phyloP scores from a whole-genome alignment of 2,113 vertebrate species.

The Panthera uncia region DNA sequence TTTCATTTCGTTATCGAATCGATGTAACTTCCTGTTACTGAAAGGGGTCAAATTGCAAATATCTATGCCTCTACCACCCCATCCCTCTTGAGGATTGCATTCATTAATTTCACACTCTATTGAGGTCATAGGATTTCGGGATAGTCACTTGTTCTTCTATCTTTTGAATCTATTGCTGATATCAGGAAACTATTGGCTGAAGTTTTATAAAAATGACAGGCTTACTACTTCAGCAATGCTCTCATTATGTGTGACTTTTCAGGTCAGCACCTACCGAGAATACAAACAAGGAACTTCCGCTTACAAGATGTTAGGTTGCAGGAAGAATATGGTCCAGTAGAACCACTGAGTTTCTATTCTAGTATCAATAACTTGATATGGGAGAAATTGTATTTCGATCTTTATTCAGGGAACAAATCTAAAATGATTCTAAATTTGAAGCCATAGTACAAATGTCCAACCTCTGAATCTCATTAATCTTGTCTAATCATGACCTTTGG shows the following conservation, averaged over 20 bases:
- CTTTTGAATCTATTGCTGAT: constrained; percentile 17
- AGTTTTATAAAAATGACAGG: constrained; percentile 34
- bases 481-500: not conserved
- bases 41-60: not conserved
- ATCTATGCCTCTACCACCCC: not conserved
- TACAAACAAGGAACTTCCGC: not conserved
- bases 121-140: not conserved
- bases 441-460: not conserved
- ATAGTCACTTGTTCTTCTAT: constrained; percentile 12
- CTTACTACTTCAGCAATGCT: constrained; percentile 43
- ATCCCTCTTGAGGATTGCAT: not conserved
- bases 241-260: constrained; percentile 30
- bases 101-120: not conserved
- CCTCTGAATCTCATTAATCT: not conserved
- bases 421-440: constrained; percentile 21
- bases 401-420: not conserved
- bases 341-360: not conserved
- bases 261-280: constrained; percentile 44
- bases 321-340: not conserved
- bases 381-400: not conserved
- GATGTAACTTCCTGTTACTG: not conserved
- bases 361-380: not conserved
- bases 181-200: constrained; percentile 33
- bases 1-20: not conserved
- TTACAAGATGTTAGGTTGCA: not conserved